A percentile compares a stretch with the other conserved stretches of the same genome.
These are phyloP conservation scores for Myotis lucifugus DNA, from an alignment of 2,113 vertebrate species.

Conservation along the genomic window DNA sequence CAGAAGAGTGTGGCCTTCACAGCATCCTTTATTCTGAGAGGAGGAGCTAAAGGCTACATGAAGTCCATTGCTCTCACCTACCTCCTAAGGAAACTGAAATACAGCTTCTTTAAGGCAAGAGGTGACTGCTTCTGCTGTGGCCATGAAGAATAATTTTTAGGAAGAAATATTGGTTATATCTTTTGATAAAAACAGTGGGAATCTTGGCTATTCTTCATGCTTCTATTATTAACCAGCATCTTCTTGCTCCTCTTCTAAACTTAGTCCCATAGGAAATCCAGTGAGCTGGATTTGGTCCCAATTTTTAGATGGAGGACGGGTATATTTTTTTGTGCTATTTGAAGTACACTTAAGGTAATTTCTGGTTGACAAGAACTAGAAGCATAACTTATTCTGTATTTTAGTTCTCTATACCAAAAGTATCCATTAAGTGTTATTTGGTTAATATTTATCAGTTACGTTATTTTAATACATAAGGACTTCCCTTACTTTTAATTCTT, in stretches of 20 bases:
- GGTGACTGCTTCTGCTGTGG: not conserved
- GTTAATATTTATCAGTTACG: not conserved
- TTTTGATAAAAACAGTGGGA: not conserved
- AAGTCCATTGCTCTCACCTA: not conserved
- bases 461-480: not conserved
- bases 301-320: not conserved
- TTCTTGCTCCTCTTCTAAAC: not conserved
- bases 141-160: not conserved
- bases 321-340: not conserved
- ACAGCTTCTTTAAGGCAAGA: not conserved
- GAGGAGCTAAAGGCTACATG: not conserved
- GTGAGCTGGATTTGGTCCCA: not conserved
- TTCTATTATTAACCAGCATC: not conserved
- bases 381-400: not conserved
- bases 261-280: not conserved
- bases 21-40: not conserved
- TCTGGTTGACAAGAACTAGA: not conserved
- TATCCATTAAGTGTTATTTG: not conserved
- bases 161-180: not conserved
- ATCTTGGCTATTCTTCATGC: not conserved
- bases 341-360: not conserved
- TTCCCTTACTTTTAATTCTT: not conserved
- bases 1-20: accelerated
- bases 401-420: not conserved
- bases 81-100: not conserved